phyloP scores from a whole-genome alignment of 2,888 invertebrate species.

The Phlogophora meticulosa region DNA sequence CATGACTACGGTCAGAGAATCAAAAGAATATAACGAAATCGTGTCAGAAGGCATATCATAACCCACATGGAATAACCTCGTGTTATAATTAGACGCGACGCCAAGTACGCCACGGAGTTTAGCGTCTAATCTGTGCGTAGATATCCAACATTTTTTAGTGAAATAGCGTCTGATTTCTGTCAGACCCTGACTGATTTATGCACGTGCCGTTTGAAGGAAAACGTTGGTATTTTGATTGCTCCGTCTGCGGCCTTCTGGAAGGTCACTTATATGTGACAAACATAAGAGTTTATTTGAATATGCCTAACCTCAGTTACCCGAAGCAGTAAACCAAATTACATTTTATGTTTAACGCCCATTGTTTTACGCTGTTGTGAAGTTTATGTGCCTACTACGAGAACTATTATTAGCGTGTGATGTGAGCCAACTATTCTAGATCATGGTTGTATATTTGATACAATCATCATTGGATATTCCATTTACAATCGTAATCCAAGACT shows the following conservation, averaged over 20 bases:
- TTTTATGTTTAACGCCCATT: conserved; percentile 57
- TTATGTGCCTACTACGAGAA: conserved; percentile 63
- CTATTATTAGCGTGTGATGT: conserved; percentile 68
- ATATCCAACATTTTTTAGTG: conserved; percentile 48
- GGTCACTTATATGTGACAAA: conserved; percentile 43
- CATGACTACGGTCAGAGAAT: conserved; percentile 73
- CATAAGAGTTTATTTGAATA: conserved; percentile 24
- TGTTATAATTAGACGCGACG: conserved; percentile 80
- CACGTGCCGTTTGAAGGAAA: conserved; percentile 45
- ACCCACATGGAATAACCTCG: conserved; percentile 83
- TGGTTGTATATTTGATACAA: conserved; percentile 64
- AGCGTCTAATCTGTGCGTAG: conserved; percentile 50
- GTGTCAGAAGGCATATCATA: conserved; percentile 86
- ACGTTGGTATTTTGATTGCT: conserved; percentile 52
- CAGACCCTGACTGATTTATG: conserved; percentile 35
- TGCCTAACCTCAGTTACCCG: conserved; percentile 28
- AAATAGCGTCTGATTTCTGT: conserved; percentile 52
- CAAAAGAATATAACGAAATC: conserved; percentile 75
- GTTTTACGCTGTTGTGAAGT: conserved; percentile 63
- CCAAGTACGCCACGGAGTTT: conserved; percentile 58
- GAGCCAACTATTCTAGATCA: conserved; percentile 74
- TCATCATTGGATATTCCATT: conserved; percentile 47
- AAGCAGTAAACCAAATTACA: conserved; percentile 57
- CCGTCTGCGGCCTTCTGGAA: conserved; percentile 55
- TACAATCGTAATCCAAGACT: conserved; percentile 33